Base-by-base conservation (phyloP, 2,113 vertebrate genomes). In the Gopherus flavomarginatus region DNA sequence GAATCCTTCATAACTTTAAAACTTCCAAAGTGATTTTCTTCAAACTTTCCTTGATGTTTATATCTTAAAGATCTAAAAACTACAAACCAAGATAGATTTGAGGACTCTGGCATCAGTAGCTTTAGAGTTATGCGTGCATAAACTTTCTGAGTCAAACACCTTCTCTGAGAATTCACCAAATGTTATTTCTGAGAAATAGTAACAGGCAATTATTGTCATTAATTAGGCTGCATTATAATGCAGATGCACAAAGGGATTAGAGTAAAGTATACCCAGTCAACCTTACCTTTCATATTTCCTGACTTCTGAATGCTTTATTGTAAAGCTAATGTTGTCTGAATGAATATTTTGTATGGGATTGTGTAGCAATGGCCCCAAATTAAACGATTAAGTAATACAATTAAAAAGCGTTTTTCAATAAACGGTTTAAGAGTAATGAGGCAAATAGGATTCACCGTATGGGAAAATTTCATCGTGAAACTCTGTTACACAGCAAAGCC, bases 351-450 rank as follows among this genome's bases (percentile, higher is more conserved):
- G 7, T 44, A 52, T 27, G 1, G 50, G 90, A 90, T 17, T n/a
- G 16, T 86, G 87, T 49, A 54, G 29, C 13, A 93, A 93, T 52
- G 86, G 47, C 52, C 17, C 8, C 83, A 85, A 93, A 95, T 85
- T 90, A 94, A 90, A 91, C 62, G 94, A 38, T 88, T 90, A 96
- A 95, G 50, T 92, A 85, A 95, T 87, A 93, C 56, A 97, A 52
- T 92, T 89, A 14, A 90, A 96, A 92, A 72, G 29, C 14, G 80
- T 85, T 91, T 94, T 85, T 83, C 69, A 90, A 93, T 92, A 96
- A 95, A 97, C 72, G 2, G 94, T 54, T 97, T 95, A 95, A 96
- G 78, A 95, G 90, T 81, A 96, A 96, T 94, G 94, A 90, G 81
- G 59, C 92, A 97, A 95, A 79, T 44, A 94, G 38, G 52, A 87